Evolutionary conservation across 2,888 invertebrate genomes (phyloP).

Genomic region (Agrenia bidenticulata): DNA sequence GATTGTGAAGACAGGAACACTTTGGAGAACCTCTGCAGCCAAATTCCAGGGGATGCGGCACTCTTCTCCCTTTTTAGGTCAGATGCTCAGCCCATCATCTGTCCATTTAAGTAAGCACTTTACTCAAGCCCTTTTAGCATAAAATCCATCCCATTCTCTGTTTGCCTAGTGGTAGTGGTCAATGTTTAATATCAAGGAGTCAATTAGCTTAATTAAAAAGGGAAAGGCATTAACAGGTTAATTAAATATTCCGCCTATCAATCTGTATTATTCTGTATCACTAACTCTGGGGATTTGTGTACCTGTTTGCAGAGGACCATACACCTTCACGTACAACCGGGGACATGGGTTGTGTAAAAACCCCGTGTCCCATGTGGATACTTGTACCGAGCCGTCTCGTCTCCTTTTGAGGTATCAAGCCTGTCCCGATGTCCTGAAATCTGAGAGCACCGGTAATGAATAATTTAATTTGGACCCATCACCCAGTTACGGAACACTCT

Average conservation of each 20-base stretch:
- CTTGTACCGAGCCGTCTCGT: slow-evolving; percentile 78
- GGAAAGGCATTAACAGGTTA: too few species aligned
- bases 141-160: too few species aligned
- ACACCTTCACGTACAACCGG: slow-evolving; percentile 75
- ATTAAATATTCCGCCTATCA: too few species aligned
- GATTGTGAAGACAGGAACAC: slow-evolving; percentile 64
- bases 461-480: slow-evolving; percentile 11
- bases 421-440: slow-evolving; percentile 73
- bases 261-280: too few species aligned
- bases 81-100: slow-evolving; percentile 69
- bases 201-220: too few species aligned
- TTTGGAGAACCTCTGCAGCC: slow-evolving; percentile 66
- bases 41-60: slow-evolving; percentile 70
- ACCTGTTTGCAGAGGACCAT: slow-evolving; percentile 65
- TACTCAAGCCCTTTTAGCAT: too few species aligned
- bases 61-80: slow-evolving; percentile 74
- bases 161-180: too few species aligned
- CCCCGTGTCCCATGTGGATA: slow-evolving; percentile 75
- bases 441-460: slow-evolving; percentile 70
- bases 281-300: too few species aligned
- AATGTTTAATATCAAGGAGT: too few species aligned
- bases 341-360: slow-evolving; percentile 68
- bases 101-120: slow-evolving; percentile 67
- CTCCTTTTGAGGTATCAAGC: slow-evolving; percentile 78
- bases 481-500: not conserved